A percentile compares a stretch with the other conserved stretches of the same genome.
phyloP scores from a whole-genome alignment of 2,797 vertebrate species.

The Channallabes apus region DNA sequence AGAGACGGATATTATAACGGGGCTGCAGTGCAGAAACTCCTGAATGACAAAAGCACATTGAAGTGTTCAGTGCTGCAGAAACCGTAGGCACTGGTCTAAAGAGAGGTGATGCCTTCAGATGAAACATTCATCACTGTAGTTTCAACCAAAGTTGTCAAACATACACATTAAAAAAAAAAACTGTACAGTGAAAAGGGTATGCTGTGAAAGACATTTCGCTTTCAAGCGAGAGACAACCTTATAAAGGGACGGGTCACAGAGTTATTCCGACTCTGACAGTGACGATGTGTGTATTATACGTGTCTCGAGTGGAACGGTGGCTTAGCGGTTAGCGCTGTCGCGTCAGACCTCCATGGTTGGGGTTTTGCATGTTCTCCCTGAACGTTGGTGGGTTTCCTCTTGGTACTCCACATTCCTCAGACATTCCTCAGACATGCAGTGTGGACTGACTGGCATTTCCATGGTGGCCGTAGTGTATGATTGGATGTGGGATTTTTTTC shows the following conservation, averaged over 20 bases:
- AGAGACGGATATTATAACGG: neutral
- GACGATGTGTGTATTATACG: neutral
- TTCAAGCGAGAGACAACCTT: neutral
- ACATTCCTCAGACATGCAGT: too few relatives aligned
- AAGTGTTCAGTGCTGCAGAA: neutral
- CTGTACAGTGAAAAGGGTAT: neutral
- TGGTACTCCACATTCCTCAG: too few relatives aligned
- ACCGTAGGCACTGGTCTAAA: neutral
- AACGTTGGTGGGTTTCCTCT: too few relatives aligned
- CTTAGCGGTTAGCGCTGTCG: neutral
- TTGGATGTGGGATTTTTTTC: too few relatives aligned
- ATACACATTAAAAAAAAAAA: neutral
- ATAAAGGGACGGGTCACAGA: neutral
- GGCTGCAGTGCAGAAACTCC: neutral
- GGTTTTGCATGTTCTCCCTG: too few relatives aligned
- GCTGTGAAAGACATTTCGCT: neutral
- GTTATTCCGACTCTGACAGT: neutral
- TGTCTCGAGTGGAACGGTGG: neutral
- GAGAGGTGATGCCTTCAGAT: neutral
- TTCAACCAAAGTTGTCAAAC: neutral
- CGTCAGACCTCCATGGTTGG: too few relatives aligned
- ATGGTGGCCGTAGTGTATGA: too few relatives aligned
- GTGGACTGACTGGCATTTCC: too few relatives aligned
- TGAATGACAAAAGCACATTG: neutral
- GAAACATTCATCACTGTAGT: neutral